Base-by-base conservation (phyloP, 2,113 vertebrate species). In the Canis aureus region DNA sequence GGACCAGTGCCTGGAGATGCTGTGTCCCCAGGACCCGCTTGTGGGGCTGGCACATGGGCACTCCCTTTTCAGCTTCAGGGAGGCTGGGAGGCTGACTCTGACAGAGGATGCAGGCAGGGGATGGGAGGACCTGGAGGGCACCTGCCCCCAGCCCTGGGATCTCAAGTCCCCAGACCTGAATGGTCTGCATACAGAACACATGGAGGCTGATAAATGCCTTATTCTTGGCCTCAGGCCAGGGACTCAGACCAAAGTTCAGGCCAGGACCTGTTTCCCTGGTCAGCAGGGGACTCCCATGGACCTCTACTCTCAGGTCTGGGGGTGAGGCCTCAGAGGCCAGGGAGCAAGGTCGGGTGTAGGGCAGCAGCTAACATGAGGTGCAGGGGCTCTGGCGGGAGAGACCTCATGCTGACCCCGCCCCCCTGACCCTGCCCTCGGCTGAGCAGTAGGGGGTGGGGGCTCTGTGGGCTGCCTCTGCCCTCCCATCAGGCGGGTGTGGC, bases 231-330 rank as follows among this genome's bases (percentile, higher is more conserved):
- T 53, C 82, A 17, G 71, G 73, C 96, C 97, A 88, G 69, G 49
- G 79, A 53, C 64, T 25, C 57, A 78, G 96, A 97, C 87, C 94
- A 96, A 96, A 97, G 97, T 96, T 96, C 97, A 97, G 87, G 92
- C 95, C 94, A 66, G 69, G 94, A 80, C 67, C 90, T 49, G 55
- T 55, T 97, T 82, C 32, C 74, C 53, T 57, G 87, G 83, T 96
- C 97, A 88, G 80, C 76, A 73, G 71, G 95, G 95, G 81, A 88
- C 87, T 91, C 79, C 76, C 53, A 29, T 67, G 84, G 97, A 74
- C 93, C 80, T 92, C 67, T 86, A 0, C 67, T 64, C 32, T 79
- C 17, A 32, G 60, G 81, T 60, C 57, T n/a, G 32, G 55, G 66
- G 91, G 64, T 67, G 53, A 53, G 55, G 29, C 59, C 78, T 87